Base-by-base conservation (phyloP, 2,888 invertebrate genomes). In the Sepiola atlantica region DNA sequence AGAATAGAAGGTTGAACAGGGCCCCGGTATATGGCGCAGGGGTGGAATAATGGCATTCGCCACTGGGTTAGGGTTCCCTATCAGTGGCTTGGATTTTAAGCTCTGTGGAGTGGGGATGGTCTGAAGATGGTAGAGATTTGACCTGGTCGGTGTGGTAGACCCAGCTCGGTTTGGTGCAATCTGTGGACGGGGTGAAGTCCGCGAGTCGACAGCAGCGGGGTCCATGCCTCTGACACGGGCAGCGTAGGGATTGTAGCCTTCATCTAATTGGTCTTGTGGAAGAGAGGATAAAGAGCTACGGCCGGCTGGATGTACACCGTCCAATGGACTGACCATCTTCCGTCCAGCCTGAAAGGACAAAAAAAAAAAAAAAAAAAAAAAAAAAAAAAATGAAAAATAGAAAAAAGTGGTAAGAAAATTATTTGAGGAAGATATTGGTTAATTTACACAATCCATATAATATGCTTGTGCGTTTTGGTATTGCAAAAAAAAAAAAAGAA, bases 201-300 rank as follows among this genome's bases (percentile, higher is more conserved):
- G 95, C 55, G 94, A 94, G 77, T 95, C 95, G 16, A 95, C 95
- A 55, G 94, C 94, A 93, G 95, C 95, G 32, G 77, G 94, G 94
- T 92, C 92, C 92, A 92, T 55, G 35, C 94, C 95, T 94, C 95
- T 94, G 35, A 94, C 91, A 55, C 95, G 94, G 35, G 96, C 95
- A 55, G 96, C 94, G 93, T 96, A 96, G 0, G 96, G 95, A 61
- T 95, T 95, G 94, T 96, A 96, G 94, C 96, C 96, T 94, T 96
- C 96, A 45, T 95, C 95, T 54, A 95, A 95, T 57, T 95, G 95
- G 90, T 95, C 96, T 92, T 95, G 95, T 77, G 95, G 95, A 57
- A 95, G 94, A 21, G 95, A 95, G 14, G 95, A 94, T 35, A 94
- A 94, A 61, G 95, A 95, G 55, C 95, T 95, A 28, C 94, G 90